Conservation (phyloP, 2,888 invertebrate genomes). For the Stegophylla sp. region DNA sequence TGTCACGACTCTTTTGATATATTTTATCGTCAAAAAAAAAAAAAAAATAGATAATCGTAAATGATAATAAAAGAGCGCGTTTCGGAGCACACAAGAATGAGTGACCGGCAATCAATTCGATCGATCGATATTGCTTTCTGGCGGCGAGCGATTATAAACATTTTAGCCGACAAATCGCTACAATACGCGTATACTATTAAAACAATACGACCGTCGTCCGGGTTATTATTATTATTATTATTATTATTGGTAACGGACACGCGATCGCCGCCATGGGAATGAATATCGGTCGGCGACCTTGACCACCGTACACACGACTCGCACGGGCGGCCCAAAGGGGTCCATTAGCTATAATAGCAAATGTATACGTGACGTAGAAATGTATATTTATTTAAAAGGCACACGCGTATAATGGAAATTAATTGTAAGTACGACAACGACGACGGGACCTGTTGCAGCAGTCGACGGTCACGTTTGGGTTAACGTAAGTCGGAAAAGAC, state of each 20-base stretch:
- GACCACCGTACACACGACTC: conserved; percentile 36
- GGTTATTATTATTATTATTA: too few relatives aligned
- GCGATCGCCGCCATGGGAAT: conserved; percentile 35
- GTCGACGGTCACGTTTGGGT: background rate
- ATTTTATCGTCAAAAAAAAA: conserved; percentile 34
- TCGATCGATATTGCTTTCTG: conserved; percentile 34
- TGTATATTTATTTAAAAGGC: background rate
- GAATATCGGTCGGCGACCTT: conserved; percentile 28
- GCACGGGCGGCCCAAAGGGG: background rate
- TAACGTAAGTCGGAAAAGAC: background rate
- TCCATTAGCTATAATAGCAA: conserved; percentile 11
- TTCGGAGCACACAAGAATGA: conserved; percentile 18
- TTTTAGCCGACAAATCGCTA: conserved; percentile 48
- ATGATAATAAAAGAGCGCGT: background rate
- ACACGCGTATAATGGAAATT: background rate
- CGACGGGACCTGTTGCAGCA: background rate
- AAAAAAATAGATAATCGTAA: background rate
- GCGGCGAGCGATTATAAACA: conserved; percentile 23
- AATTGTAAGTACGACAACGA: too few relatives aligned
- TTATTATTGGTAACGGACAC: conserved; percentile 52
- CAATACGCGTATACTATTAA: background rate
- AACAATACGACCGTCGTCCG: background rate
- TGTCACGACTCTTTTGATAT: conserved; percentile 46
- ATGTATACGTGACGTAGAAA: too few relatives aligned
- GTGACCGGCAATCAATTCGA: conserved; percentile 29